Conservation (phyloP, 2,113 vertebrate species). For the Lagenorhynchus albirostris region DNA sequence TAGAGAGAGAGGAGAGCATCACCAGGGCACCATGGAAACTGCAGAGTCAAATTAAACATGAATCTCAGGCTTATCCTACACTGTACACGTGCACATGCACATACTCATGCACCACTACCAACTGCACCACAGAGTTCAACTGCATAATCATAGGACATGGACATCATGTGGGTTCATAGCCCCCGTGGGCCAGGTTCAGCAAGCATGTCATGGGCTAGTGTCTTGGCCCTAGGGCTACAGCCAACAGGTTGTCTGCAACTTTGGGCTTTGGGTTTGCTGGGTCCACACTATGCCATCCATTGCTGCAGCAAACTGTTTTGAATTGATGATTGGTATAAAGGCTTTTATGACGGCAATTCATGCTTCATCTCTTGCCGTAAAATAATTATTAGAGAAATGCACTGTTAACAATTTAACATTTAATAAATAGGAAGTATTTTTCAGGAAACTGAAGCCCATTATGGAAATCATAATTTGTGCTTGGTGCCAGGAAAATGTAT, state of each 20-base stretch:
- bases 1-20: background rate
- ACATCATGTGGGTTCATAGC: accelerated
- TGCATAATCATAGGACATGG: background rate
- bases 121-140: background rate
- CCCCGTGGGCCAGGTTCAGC: background rate
- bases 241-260: background rate
- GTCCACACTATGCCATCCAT: background rate
- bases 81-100: background rate
- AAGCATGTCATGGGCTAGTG: accelerated
- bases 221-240: too few relatives aligned
- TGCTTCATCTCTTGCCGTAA: slow-evolving; percentile 29
- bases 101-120: background rate
- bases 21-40: background rate
- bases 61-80: background rate
- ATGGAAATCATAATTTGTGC: slow-evolving; percentile 45
- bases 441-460: slow-evolving; percentile 3
- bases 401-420: slow-evolving; percentile 41
- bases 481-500: slow-evolving; percentile 8
- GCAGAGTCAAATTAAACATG: background rate
- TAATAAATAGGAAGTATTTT: slow-evolving; percentile 52
- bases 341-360: background rate
- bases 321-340: slow-evolving; percentile 11
- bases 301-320: background rate
- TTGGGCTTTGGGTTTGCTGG: background rate
- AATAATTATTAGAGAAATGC: slow-evolving; percentile 53